Conservation (phyloP, 2,113 vertebrate genomes). For the Tinamus guttatus region DNA sequence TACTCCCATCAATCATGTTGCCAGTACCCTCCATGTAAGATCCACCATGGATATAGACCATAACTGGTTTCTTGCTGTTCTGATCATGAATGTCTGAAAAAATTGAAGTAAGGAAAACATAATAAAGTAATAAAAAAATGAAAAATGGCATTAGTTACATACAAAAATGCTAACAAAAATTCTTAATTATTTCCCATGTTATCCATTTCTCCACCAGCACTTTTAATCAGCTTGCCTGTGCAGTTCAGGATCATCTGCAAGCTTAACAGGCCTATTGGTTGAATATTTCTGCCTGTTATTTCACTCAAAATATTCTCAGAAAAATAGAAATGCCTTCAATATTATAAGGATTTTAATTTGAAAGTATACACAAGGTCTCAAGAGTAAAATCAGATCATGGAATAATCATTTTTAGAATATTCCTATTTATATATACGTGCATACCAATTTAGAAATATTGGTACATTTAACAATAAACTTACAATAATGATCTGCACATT, state of each 20-base stretch:
- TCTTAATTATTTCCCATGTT: neutral
- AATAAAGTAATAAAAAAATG: constrained; percentile 58
- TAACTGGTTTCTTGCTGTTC: constrained; percentile 90
- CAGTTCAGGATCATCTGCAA: neutral
- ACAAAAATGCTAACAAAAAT: neutral
- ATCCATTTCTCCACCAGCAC: neutral
- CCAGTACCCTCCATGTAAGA: constrained; percentile 96
- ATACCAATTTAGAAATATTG: neutral
- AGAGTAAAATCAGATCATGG: neutral
- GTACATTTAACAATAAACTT: neutral
- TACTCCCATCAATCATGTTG: constrained; percentile 96
- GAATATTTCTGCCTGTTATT: neutral
- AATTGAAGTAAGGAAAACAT: constrained; percentile 65
- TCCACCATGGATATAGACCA: constrained; percentile 96
- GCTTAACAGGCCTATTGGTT: neutral
- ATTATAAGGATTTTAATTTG: neutral
- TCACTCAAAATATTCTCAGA: neutral
- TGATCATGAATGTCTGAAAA: constrained; percentile 90
- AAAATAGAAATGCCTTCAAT: neutral
- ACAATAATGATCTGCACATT: neutral
- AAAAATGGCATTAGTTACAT: neutral
- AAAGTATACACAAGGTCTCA: neutral
- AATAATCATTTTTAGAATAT: neutral
- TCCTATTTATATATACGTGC: neutral
- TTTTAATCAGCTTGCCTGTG: neutral